These are phyloP conservation scores for Lagodon rhomboides DNA, from an alignment of 2,797 vertebrate species.

Conservation along the genomic window DNA sequence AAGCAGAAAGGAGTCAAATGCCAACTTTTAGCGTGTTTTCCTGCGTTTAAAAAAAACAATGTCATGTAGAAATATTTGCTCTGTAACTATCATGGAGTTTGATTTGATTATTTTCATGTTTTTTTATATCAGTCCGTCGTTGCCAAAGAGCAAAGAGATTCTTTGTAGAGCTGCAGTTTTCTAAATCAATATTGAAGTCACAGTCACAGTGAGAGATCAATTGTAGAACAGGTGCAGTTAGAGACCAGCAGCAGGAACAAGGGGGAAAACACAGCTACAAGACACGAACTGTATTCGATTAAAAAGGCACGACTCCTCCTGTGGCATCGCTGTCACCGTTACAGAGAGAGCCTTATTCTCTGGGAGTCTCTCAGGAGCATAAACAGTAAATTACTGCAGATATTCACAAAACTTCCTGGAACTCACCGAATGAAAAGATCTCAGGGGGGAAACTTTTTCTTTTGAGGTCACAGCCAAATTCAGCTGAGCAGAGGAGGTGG, in stretches of 20 bases:
- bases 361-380: neutral
- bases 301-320: neutral
- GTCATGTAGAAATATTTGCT: neutral
- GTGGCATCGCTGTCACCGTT: neutral
- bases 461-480: neutral
- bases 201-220: neutral
- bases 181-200: neutral
- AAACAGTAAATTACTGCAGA: neutral
- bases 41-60: too few relatives aligned
- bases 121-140: too few relatives aligned
- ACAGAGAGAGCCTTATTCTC: neutral
- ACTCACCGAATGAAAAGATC: neutral
- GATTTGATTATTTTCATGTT: neutral
- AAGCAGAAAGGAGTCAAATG: too few relatives aligned
- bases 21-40: too few relatives aligned
- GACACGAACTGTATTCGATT: neutral
- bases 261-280: neutral
- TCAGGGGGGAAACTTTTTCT: neutral
- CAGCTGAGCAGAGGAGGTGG: neutral
- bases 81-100: neutral
- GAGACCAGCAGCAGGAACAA: neutral
- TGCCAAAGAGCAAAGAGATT: neutral
- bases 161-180: neutral
- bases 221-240: neutral
- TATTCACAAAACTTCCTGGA: constrained; percentile 2